Percentiles rank a stretch among this genome's conserved stretches.
Conservation (phyloP, 2,113 vertebrate genomes). For the Ancistrus triradiatus region DNA sequence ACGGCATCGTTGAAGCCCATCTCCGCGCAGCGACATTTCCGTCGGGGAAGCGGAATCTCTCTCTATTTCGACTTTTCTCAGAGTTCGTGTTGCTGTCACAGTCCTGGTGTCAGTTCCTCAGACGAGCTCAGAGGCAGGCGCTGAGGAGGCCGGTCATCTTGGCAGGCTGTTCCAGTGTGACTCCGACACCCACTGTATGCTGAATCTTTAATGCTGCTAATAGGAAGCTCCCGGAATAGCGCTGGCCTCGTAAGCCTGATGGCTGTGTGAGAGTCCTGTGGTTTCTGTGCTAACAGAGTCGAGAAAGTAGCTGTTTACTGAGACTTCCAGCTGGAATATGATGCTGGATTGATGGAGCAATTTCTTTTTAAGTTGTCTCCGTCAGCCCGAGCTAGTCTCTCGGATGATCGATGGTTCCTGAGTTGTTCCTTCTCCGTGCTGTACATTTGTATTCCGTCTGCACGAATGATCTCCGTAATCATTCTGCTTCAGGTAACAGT, state of each 20-base stretch:
- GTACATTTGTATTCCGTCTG: not conserved
- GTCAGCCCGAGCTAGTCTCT: not conserved
- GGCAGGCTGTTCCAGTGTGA: conserved; percentile 55
- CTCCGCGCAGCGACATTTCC: too few relatives aligned
- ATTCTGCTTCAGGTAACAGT: too few relatives aligned
- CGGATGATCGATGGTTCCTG: not conserved
- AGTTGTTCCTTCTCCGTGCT: not conserved
- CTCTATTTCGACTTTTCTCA: too few relatives aligned
- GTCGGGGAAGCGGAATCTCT: too few relatives aligned
- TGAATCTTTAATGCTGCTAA: conserved; percentile 71
- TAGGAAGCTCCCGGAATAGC: conserved; percentile 68
- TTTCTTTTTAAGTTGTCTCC: not conserved
- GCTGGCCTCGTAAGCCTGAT: conserved; percentile 58
- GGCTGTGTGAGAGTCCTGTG: conserved; percentile 9
- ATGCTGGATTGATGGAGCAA: not conserved
- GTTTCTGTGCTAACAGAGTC: not conserved
- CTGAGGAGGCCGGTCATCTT: conserved; percentile 48
- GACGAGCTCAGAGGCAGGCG: conserved; percentile 51
- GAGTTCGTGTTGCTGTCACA: conserved; percentile 68
- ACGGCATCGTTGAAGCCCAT: too few relatives aligned
- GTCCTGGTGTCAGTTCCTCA: conserved; percentile 56
- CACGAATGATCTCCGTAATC: too few relatives aligned
- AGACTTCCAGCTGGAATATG: not conserved
- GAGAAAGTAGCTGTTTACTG: not conserved
- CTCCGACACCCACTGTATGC: conserved; percentile 56